A percentile compares a stretch with the other conserved stretches of the same genome.
These are phyloP conservation scores for Ormyrus rosae DNA, from an alignment of 2,888 invertebrate genomes.

Conservation along the genomic window DNA sequence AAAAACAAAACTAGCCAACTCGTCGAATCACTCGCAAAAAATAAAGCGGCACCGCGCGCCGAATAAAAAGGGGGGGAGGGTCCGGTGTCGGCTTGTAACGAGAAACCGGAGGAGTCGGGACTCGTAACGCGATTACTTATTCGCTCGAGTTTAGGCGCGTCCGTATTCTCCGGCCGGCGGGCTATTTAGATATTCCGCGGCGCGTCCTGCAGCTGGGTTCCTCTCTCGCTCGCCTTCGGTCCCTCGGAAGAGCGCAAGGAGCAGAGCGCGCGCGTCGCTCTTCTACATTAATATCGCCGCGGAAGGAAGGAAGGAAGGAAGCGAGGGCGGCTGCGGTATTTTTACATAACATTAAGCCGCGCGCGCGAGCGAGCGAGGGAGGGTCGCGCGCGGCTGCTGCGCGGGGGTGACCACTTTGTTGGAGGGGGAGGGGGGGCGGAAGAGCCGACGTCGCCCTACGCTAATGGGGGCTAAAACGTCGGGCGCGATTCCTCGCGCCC, in stretches of 20 bases:
- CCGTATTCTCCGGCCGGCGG: constrained; percentile 59
- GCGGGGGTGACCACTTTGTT: constrained; percentile 42
- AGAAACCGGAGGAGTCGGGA: constrained; percentile 21
- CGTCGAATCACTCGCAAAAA: too few species aligned
- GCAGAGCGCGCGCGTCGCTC: background rate
- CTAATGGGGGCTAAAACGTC: constrained; percentile 73
- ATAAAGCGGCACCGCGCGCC: too few species aligned
- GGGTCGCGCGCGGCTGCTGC: constrained; percentile 13
- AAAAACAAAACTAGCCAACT: too few species aligned
- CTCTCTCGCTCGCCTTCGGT: background rate
- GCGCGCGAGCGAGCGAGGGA: constrained; percentile 24
- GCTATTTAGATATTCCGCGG: constrained; percentile 73
- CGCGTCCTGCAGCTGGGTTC: constrained; percentile 69
- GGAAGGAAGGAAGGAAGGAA: constrained; percentile 55
- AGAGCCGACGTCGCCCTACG: constrained; percentile 44
- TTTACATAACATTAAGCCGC: constrained; percentile 71
- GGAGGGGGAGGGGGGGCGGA: constrained; percentile 48
- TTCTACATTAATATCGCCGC: constrained; percentile 50
- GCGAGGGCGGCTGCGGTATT: constrained; percentile 62
- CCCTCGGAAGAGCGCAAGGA: background rate
- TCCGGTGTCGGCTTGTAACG: background rate
- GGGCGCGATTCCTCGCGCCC: constrained; percentile 23
- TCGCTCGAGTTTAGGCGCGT: constrained; percentile 64
- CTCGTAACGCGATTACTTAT: constrained; percentile 66
- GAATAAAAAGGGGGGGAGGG: background rate